Evolutionary conservation across 2,797 vertebrate species (phyloP), one percentile per base, ranked within the genome.

Genomic region (Podargus strigoides): DNA sequence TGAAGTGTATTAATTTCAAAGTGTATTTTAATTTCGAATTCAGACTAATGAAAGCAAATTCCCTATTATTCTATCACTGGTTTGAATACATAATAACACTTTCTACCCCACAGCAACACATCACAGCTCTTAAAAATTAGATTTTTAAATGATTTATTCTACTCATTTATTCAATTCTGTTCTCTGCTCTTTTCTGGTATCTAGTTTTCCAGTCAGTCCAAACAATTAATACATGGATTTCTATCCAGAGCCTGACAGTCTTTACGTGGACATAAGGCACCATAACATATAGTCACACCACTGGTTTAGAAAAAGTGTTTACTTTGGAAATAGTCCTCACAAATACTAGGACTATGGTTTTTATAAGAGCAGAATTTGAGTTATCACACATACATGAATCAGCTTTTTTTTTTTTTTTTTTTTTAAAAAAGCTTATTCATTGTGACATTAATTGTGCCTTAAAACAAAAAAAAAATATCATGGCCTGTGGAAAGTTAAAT

Each of bases 41-140:
- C 90, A 82, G 74, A 42, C 10, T 90, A 96, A 88, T 19, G 55
- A 86, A 96, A 95, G 62, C 73, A 55, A 87, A 87, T 42, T 55
- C 12, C 30, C 49, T n/a, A 63, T 81, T 60, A 50, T n/a, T 67
- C 23, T 66, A 46, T 52, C 37, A 72, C 23, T 39, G 10, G 19
- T 87, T 78, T 26, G 32, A 82, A 18, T 36, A 90, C 41, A 7
- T 36, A 69, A 52, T 3, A 92, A 15, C 39, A 85, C 59, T 46
- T 87, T 66, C 50, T 44, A 91, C 37, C 28, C 19, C 50, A 92
- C 74, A 88, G 68, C 49, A 95, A 66, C 90, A 75, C 60, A 84
- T 42, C 22, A 73, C 14, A 47, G 46, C 60, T 93, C 52, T 79
- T 74, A n/a, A n/a, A n/a, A n/a, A n/a, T n/a, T n/a, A n/a, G n/a